Evolutionary conservation across 2,888 invertebrate genomes (phyloP), one percentile per base, ranked within the genome.

Genomic region (Plusia festucae): DNA sequence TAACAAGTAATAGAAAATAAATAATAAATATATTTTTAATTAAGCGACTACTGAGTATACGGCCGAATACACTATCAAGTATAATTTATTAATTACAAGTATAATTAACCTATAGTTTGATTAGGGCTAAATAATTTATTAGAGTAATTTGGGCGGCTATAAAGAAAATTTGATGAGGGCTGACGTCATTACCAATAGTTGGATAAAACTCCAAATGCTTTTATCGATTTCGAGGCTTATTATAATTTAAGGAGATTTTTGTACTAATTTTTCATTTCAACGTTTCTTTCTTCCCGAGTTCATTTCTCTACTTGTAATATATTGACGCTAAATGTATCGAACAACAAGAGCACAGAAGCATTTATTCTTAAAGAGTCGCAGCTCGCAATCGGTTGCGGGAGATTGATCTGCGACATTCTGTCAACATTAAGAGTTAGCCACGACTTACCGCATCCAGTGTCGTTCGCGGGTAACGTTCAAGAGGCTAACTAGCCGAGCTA

Each of bases 21-120:
- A 79, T 79, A 81, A 79, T 73, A 71, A 79, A 81, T 76, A 71
- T 77, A 68, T 79, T 76, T 76, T 78, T 78, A 81, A 81, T 81
- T 74, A 82, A 80, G 68, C 81, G 53, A 75, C 80, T 81, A 82
- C 64, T 77, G 72, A 78, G 73, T 76, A 73, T 72, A 82, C 73
- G 75, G 72, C 79, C 70, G 60, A 62, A 27, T 54, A 62, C 60
- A 66, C 78, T 78, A 76, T 76, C 70, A 78, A 60, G 68, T 78
- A 76, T 86, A 76, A 84, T 82, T 84, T 84, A 81, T 83, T 81
- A 82, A 86, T 82, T 77, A 83, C 78, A 62, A 79, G 75, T 73
- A 80, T 84, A 85, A 85, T 85, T 84, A 82, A 79, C 76, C 76
- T 85, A 83, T 84, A 84, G 84, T 85, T 86, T 85, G 84, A 84